Conservation (phyloP, 2,888 invertebrate genomes). For the Artemia sinica region DNA sequence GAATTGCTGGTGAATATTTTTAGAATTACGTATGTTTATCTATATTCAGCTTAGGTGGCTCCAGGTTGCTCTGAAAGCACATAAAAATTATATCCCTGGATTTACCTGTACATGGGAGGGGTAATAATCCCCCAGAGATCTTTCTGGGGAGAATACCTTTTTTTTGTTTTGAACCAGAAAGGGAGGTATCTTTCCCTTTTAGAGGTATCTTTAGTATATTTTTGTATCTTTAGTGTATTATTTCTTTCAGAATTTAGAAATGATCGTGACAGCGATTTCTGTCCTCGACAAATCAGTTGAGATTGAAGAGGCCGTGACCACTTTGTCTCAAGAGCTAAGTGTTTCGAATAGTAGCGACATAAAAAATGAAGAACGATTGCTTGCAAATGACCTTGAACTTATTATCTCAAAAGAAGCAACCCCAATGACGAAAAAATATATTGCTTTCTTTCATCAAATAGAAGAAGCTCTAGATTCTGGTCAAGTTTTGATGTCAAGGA, state of each 20-base stretch:
- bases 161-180: no score
- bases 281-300: neutral
- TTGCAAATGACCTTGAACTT: constrained; percentile 5
- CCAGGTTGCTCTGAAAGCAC: no score
- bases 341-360: neutral
- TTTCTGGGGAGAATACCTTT: no score
- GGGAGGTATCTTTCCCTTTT: no score
- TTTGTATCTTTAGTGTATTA: no score
- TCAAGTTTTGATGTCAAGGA: constrained; percentile 1
- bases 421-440: neutral
- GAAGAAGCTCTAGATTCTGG: neutral
- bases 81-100: no score
- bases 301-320: neutral
- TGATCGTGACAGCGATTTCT: constrained; percentile 3
- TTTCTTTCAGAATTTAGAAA: neutral
- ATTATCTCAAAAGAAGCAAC: neutral
- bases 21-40: no score
- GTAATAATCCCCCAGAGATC: no score
- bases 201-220: no score
- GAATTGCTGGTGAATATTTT: no score
- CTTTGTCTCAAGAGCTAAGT: neutral
- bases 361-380: neutral
- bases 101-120: no score
- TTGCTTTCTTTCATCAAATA: neutral
- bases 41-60: no score